Percentiles rank a stretch among this genome's conserved stretches.
These are phyloP conservation scores for Physella acuta DNA, from an alignment of 1,140 invertebrate genomes.

Conservation along the genomic window DNA sequence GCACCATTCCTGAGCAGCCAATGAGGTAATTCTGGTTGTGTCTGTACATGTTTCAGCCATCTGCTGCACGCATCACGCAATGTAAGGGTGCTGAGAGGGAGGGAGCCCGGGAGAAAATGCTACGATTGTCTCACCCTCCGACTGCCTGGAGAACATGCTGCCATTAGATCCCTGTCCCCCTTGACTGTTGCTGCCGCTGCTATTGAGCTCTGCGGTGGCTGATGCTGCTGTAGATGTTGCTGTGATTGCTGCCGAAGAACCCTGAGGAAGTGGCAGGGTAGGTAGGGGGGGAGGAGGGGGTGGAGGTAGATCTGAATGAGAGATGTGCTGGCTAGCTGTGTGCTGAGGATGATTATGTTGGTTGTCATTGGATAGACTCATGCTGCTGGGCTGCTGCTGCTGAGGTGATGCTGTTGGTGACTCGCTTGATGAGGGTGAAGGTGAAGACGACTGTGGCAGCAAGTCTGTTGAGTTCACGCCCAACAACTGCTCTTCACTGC, in stretches of 20 bases:
- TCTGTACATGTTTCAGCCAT: conserved; percentile 6
- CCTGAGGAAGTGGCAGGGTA: conserved; percentile 12
- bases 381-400: conserved; percentile 22
- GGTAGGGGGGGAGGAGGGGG: conserved; percentile 11
- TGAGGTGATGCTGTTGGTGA: conserved; percentile 10
- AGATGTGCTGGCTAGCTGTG: background rate
- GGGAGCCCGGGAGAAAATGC: background rate
- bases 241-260: conserved; percentile 3
- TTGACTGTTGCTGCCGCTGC: conserved; percentile 13
- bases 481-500: background rate
- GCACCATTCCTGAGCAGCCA: conserved; percentile 19
- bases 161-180: conserved; percentile 4
- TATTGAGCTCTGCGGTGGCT: conserved; percentile 12
- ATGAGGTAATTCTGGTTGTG: conserved; percentile 20
- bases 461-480: background rate
- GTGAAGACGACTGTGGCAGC: background rate
- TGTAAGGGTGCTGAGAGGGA: background rate
- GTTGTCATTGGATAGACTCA: conserved; percentile 16
- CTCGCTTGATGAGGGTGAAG: background rate
- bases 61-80: conserved; percentile 10
- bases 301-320: conserved; percentile 4
- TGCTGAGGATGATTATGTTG: background rate
- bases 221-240: conserved; percentile 7
- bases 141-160: conserved; percentile 17
- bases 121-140: background rate